Evolutionary conservation across 2,888 invertebrate species (phyloP).

Genomic region (Choreutis nemorana): DNA sequence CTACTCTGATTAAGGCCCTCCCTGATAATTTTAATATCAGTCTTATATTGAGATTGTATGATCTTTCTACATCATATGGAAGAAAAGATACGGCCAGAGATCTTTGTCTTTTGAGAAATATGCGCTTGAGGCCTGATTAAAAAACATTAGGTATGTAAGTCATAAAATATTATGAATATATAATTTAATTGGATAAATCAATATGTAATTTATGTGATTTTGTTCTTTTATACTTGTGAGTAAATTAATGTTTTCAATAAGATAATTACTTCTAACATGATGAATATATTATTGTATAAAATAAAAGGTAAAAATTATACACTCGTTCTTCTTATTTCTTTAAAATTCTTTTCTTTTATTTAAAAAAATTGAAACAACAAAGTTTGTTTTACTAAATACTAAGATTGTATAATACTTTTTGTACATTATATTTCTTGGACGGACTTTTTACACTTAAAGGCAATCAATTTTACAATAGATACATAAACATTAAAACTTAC

Average conservation of each 20-base stretch:
- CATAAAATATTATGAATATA: not conserved
- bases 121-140: constrained; percentile 70
- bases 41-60: constrained; percentile 79
- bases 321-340: not conserved
- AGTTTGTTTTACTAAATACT: constrained; percentile 10
- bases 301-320: not conserved
- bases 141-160: constrained; percentile 2
- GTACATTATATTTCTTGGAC: no score
- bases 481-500: no score
- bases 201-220: not conserved
- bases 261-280: no score
- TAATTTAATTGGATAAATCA: not conserved
- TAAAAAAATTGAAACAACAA: constrained; percentile 37
- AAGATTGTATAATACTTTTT: not conserved
- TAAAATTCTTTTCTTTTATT: constrained; percentile 21
- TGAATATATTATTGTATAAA: no score
- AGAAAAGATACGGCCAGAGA: constrained; percentile 88
- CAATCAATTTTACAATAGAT: not conserved
- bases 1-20: constrained; percentile 80
- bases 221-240: not conserved
- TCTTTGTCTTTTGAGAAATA: constrained; percentile 85
- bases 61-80: constrained; percentile 76
- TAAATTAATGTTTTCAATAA: not conserved
- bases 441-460: no score
- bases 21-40: constrained; percentile 80